Base-by-base conservation (phyloP, 2,888 invertebrate species). In the Sinodicranocentrus sp. region DNA sequence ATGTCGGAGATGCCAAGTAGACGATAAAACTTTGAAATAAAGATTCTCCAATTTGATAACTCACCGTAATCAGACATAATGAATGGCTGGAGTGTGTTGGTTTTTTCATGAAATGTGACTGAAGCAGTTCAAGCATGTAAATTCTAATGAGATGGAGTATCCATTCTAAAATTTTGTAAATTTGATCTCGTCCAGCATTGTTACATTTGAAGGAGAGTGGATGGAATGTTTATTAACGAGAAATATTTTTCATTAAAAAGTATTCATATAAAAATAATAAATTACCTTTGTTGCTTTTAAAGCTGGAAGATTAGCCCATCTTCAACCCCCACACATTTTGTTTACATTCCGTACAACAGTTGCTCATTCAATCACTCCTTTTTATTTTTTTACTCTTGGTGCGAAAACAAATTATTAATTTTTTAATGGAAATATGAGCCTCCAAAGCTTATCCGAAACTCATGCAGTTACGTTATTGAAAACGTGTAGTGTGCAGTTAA, bases 31-130 rank as follows among this genome's bases (percentile, higher is more conserved):
- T 52, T 39, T 48, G 75, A 75, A 59, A 33, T 63, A 78, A 77
- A 71, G 71, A 71, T 71, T 79, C 63, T 71, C 63, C 65, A 78
- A 17, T 70, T 79, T 79, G 79, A 79, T 71, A 79, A 65, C 63
- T 15, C 43, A 57, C 26, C 33, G 57, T 61, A 72, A 71, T 79
- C 61, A 63, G 79, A 72, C 63, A 54, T 71, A 79, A 72, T 79
- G 79, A 79, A 79, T 79, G 71, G 52, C 61, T 43, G 59, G 63
- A 33, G 48, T 23, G 61, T 43, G 25, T 48, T 10, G 8, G 25
- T 19, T 52, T 54, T 67, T 76, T 65, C 48, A 19, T 39, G 54
- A 39, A 54, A 67, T 67, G 52, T 67, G 10, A 67, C 39, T 26
- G 23, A 1, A 21, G 54, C 54, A 21, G n/a, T 48, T 2, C 15